These are phyloP conservation scores for Aricia agestis DNA, from an alignment of 1,140 invertebrate species.

Conservation along the genomic window DNA sequence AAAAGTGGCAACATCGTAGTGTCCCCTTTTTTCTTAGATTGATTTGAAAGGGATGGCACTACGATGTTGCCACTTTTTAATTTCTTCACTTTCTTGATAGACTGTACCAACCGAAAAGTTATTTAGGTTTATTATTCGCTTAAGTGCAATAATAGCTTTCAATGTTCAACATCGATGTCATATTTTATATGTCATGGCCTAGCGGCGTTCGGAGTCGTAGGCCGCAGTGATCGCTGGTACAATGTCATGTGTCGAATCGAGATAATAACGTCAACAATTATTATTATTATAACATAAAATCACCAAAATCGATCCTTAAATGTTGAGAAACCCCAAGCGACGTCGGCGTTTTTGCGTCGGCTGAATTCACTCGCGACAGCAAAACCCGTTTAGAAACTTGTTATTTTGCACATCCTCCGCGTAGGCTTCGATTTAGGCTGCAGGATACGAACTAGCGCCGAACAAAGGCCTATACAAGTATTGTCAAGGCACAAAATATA, in stretches of 20 bases:
- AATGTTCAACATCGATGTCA: conserved; percentile 51
- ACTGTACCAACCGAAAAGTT: conserved; percentile 15
- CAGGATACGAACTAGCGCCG: conserved; percentile 61
- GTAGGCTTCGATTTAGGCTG: conserved; percentile 50
- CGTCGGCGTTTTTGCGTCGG: conserved; percentile 24
- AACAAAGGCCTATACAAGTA: conserved; percentile 71
- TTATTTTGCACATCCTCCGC: conserved; percentile 44
- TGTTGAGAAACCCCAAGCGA: conserved; percentile 26
- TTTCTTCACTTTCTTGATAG: too few relatives aligned
- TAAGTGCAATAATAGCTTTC: conserved; percentile 8
- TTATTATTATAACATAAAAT: conserved; percentile 13
- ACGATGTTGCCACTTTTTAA: too few relatives aligned
- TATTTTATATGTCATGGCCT: conserved; percentile 72
- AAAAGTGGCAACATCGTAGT: too few relatives aligned
- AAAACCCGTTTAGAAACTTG: conserved; percentile 44
- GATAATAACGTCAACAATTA: conserved; percentile 43
- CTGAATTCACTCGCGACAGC: conserved; percentile 30
- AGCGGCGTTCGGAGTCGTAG: conserved; percentile 69
- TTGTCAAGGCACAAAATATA: conserved; percentile 74
- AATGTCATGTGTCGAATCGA: conserved; percentile 69
- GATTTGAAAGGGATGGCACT: too few relatives aligned
- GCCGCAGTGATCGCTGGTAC: conserved; percentile 63
- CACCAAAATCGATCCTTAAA: conserved; percentile 9
- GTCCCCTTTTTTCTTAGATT: too few relatives aligned
- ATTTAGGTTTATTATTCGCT: background rate